phyloP scores from a whole-genome alignment of 2,797 vertebrate species.

The Enteromius afrohamiltoni region DNA sequence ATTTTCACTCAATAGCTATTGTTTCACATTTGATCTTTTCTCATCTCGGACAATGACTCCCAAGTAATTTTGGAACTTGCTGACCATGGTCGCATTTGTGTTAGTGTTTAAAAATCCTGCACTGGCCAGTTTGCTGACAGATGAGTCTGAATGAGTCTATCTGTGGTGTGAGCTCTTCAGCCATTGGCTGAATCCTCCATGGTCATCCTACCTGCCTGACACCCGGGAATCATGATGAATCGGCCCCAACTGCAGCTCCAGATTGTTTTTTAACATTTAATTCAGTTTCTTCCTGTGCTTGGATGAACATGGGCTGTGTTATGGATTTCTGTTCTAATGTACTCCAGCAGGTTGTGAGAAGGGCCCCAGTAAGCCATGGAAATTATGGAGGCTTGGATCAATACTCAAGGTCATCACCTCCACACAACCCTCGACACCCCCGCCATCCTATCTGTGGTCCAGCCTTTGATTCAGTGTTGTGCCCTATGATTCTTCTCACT shows the following conservation, averaged over 20 bases:
- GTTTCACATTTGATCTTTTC: conserved; percentile 18
- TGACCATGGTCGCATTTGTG: conserved; percentile 83
- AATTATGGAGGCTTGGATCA: conserved; percentile 95
- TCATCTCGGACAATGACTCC: conserved; percentile 50
- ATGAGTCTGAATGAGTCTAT: conserved; percentile 77
- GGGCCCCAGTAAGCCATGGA: conserved; percentile 91
- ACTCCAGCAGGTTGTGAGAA: conserved; percentile 93
- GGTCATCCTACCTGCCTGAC: conserved; percentile 86
- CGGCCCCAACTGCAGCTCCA: conserved; percentile 90
- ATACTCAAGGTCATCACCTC: conserved; percentile 94
- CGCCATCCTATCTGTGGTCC: conserved; percentile 55
- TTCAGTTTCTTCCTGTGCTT: conserved; percentile 99
- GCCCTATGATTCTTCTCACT: conserved; percentile 74
- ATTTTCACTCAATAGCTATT: conserved; percentile 39
- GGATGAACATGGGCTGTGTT: conserved; percentile 95
- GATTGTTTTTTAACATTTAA: conserved; percentile 99
- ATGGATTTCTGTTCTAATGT: conserved; percentile 99
- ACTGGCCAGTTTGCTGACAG: conserved; percentile 78
- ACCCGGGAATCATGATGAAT: conserved; percentile 96
- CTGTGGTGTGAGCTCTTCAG: conserved; percentile 75
- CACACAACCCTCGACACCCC: conserved; percentile 65
- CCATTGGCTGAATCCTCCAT: conserved; percentile 81
- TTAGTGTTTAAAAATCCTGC: conserved; percentile 79
- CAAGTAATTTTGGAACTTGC: conserved; percentile 78
- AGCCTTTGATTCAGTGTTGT: conserved; percentile 76